phyloP scores from a whole-genome alignment of 2,797 vertebrate species.

The Streptopelia turtur region DNA sequence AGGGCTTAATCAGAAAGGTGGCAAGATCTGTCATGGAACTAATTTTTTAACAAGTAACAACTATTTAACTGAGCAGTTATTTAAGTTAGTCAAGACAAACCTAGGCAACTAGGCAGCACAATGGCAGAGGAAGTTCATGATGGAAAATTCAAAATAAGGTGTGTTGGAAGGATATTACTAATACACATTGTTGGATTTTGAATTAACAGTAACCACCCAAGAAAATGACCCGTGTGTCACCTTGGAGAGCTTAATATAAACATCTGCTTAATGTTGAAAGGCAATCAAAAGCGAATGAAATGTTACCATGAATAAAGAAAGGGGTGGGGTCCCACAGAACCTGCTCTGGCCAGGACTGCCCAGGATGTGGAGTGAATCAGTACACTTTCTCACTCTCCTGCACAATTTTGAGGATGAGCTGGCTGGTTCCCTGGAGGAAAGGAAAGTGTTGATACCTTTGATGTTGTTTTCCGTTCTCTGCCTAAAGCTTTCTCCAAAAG shows the following conservation, averaged over 20 bases:
- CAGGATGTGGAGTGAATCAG: conserved; percentile 24
- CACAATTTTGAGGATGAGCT: background rate
- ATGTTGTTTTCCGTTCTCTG: background rate
- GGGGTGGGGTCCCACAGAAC: conserved; percentile 25
- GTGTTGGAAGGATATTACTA: conserved; percentile 68
- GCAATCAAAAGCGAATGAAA: conserved; percentile 39
- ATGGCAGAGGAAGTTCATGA: conserved; percentile 57
- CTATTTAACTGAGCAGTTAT: background rate
- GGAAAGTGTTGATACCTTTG: background rate
- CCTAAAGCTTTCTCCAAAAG: background rate
- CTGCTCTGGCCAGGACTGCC: conserved; percentile 2
- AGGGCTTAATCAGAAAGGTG: background rate
- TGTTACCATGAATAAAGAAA: background rate
- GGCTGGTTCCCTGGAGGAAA: background rate
- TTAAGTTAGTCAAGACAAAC: conserved; percentile 42
- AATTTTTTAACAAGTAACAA: background rate
- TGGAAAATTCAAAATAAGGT: conserved; percentile 63
- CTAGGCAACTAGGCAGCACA: conserved; percentile 53
- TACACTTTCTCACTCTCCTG: background rate
- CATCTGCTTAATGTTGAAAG: conserved; percentile 51
- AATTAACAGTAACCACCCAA: conserved; percentile 69
- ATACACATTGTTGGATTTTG: conserved; percentile 51
- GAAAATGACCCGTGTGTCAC: conserved; percentile 60
- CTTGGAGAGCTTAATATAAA: conserved; percentile 54
- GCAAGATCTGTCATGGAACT: background rate